phyloP scores from a whole-genome alignment of 2,113 vertebrate genomes.

The Rhinolophus ferrumequinum region DNA sequence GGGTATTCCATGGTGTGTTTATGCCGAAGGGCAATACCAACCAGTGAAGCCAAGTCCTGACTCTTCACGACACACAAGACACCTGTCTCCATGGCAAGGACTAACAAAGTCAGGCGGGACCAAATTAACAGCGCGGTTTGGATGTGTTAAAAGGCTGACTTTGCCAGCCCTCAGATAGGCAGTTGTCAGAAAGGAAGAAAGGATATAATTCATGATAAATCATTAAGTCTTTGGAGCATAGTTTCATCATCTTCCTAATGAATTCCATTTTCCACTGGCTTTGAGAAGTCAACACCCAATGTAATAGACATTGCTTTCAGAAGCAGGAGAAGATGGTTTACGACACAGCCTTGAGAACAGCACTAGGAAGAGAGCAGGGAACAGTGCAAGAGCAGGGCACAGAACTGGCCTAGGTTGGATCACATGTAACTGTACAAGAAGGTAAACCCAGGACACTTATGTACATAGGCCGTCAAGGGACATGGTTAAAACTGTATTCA shows the following conservation, averaged over 20 bases:
- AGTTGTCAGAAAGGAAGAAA: neutral
- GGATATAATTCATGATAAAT: constrained; percentile 6
- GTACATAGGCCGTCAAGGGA: neutral
- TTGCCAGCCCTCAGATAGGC: neutral
- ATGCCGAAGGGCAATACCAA: neutral
- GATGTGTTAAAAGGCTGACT: neutral
- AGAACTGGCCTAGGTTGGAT: neutral
- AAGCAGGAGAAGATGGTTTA: constrained; percentile 5
- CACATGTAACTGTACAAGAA: neutral
- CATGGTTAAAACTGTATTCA: neutral
- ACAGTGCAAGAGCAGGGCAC: neutral
- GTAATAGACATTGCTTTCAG: constrained; percentile 49
- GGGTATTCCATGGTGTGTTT: neutral
- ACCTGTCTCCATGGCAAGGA: neutral
- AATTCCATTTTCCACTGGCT: constrained; percentile 60
- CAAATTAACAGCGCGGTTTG: neutral
- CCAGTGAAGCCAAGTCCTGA: neutral
- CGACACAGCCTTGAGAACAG: constrained; percentile 3
- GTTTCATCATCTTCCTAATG: constrained; percentile 63
- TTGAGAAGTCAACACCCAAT: constrained; percentile 62
- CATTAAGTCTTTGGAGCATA: neutral
- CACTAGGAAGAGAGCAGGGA: neutral
- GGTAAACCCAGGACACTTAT: neutral
- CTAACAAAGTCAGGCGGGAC: neutral
- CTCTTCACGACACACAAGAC: neutral